A percentile compares a stretch with the other conserved stretches of the same genome.
phyloP scores from a whole-genome alignment of 2,113 vertebrate species.

The Falco punctatus region DNA sequence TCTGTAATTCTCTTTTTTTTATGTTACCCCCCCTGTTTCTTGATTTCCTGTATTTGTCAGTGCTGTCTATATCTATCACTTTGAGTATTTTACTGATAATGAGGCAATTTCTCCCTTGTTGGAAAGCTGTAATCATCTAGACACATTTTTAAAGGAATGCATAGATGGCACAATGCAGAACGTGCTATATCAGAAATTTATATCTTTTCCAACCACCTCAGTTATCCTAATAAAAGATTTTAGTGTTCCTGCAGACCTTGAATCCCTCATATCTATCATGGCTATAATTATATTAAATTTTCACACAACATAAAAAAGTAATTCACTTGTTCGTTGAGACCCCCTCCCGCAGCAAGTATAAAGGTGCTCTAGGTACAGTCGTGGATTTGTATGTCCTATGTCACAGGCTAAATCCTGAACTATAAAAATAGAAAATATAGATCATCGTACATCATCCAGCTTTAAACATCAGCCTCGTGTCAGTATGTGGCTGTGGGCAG shows the following conservation, averaged over 20 bases:
- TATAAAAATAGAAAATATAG: not conserved
- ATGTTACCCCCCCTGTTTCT: not conserved
- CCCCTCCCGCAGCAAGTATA: not conserved
- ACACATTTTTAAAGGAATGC: not conserved
- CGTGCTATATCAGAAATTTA: not conserved
- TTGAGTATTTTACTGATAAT: not conserved
- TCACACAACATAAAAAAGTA: not conserved
- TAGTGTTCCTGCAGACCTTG: not conserved
- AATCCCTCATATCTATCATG: not conserved
- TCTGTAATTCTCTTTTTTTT: not conserved
- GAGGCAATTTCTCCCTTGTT: constrained; percentile 1
- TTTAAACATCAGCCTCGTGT: not conserved
- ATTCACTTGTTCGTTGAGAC: not conserved
- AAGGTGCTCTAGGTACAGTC: not conserved
- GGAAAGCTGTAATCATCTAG: not conserved
- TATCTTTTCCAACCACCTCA: not conserved
- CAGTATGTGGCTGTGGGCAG: not conserved
- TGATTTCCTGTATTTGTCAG: not conserved
- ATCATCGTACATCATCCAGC: not conserved
- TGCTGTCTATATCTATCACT: not conserved
- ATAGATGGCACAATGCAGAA: not conserved
- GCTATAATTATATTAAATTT: not conserved
- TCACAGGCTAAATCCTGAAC: not conserved
- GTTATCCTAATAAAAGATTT: not conserved
- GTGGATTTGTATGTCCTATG: not conserved